Conservation (phyloP, 2,888 invertebrate species). For the Sicus ferrugineus region DNA sequence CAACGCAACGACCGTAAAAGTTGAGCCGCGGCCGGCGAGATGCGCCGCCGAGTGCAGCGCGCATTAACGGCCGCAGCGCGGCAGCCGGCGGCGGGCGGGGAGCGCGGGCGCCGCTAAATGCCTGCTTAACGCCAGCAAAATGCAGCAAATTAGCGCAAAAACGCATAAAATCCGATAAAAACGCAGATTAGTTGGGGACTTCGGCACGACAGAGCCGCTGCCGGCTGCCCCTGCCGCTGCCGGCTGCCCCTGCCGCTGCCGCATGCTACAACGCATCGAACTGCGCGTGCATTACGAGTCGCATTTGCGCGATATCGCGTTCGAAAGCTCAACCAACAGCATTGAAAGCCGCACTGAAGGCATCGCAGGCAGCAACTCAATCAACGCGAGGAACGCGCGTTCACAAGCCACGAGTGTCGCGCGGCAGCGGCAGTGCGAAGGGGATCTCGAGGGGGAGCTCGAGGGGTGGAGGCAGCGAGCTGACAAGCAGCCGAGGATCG, state of each 20-base stretch:
- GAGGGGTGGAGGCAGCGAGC: background rate
- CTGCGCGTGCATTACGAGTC: slow-evolving; percentile 6
- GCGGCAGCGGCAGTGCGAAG: background rate
- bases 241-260: too few relatives aligned
- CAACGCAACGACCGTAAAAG: slow-evolving; percentile 20
- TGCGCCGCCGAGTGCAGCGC: background rate
- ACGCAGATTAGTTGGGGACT: slow-evolving; percentile 14
- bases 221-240: background rate
- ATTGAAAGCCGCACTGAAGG: slow-evolving; percentile 16
- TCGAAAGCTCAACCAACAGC: slow-evolving; percentile 10
- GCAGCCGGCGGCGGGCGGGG: background rate
- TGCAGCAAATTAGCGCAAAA: slow-evolving; percentile 55
- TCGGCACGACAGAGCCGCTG: background rate
- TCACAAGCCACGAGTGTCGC: too few relatives aligned
- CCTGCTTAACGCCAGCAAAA: slow-evolving; percentile 45
- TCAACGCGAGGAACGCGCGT: slow-evolving; percentile 17
- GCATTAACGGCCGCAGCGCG: too few relatives aligned
- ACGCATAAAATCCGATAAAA: slow-evolving; percentile 41
- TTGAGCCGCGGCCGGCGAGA: background rate
- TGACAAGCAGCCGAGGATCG: background rate
- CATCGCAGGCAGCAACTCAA: slow-evolving; percentile 21
- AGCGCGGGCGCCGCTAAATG: slow-evolving; percentile 11
- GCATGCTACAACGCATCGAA: background rate
- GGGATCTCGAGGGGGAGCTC: background rate
- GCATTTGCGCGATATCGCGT: slow-evolving; percentile 8